phyloP scores from a whole-genome alignment of 1,140 invertebrate genomes.

The Drosophila littoralis region DNA sequence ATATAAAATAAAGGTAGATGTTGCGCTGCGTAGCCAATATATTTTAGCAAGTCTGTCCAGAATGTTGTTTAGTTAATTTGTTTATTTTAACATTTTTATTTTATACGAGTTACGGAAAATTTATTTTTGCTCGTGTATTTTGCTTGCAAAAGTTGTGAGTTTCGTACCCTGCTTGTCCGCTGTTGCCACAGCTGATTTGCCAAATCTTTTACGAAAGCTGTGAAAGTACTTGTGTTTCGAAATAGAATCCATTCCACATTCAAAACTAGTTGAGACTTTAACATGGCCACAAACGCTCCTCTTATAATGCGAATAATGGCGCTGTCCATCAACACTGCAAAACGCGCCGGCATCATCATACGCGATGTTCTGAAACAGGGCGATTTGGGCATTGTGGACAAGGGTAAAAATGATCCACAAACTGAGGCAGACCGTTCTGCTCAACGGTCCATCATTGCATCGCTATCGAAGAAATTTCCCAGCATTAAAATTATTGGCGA shows the following conservation, averaged over 20 bases:
- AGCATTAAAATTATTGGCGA: slow-evolving; percentile 96
- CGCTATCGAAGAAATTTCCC: slow-evolving; percentile 93
- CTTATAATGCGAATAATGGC: slow-evolving; percentile 86
- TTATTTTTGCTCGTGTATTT: not conserved
- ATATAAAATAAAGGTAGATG: not conserved
- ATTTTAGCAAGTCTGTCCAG: not conserved
- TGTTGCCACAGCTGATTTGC: slow-evolving; percentile 26
- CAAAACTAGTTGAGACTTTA: slow-evolving; percentile 1
- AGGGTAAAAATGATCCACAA: slow-evolving; percentile 96
- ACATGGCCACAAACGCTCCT: slow-evolving; percentile 68
- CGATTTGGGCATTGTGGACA: slow-evolving; percentile 94
- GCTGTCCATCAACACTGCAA: slow-evolving; percentile 88
- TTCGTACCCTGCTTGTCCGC: slow-evolving; percentile 10
- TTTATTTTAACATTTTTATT: not conserved
- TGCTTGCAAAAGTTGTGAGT: not conserved
- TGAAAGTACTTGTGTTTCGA: slow-evolving; percentile 22
- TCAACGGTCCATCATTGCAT: slow-evolving; percentile 95
- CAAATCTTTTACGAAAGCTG: not conserved
- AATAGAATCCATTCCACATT: slow-evolving; percentile 31
- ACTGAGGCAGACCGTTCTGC: slow-evolving; percentile 98
- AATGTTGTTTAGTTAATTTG: not conserved
- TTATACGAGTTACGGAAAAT: not conserved
- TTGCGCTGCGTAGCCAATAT: not conserved
- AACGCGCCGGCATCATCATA: slow-evolving; percentile 94
- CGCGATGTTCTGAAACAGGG: slow-evolving; percentile 95